A percentile compares a stretch with the other conserved stretches of the same genome.
Conservation (phyloP, 2,888 invertebrate genomes). For the Anarsia innoxiella region DNA sequence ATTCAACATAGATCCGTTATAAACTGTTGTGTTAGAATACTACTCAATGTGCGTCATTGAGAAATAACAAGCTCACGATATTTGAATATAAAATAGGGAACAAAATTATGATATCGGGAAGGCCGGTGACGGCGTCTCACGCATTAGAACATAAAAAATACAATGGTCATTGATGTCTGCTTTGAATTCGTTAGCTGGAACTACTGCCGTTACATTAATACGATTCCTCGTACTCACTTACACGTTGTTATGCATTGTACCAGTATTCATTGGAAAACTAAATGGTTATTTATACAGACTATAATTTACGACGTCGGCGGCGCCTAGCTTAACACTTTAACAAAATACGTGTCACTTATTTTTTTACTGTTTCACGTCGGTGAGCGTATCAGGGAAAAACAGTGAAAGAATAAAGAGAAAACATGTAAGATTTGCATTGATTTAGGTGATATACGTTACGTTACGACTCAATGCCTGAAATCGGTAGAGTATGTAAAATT, state of each 20-base stretch:
- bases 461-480: too few relatives aligned
- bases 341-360: too few relatives aligned
- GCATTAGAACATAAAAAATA: conserved; percentile 49
- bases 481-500: too few relatives aligned
- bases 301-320: conserved; percentile 12
- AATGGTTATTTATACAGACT: conserved; percentile 22
- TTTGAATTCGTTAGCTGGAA: conserved; percentile 56
- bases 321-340: too few relatives aligned
- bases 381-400: too few relatives aligned
- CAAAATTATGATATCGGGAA: conserved; percentile 57
- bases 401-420: too few relatives aligned
- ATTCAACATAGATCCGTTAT: too few relatives aligned
- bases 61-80: conserved; percentile 54
- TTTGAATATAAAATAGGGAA: conserved; percentile 58
- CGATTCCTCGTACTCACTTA: conserved; percentile 49
- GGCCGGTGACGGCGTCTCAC: conserved; percentile 42
- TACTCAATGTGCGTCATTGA: conserved; percentile 55
- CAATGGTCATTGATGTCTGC: conserved; percentile 45
- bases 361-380: too few relatives aligned
- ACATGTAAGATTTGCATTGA: too few relatives aligned
- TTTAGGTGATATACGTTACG: too few relatives aligned
- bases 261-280: conserved; percentile 28
- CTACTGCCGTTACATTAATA: conserved; percentile 55
- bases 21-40: too few relatives aligned
- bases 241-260: conserved; percentile 27